phyloP scores from a whole-genome alignment of 2,113 vertebrate species.

The Zosterops borbonicus region DNA sequence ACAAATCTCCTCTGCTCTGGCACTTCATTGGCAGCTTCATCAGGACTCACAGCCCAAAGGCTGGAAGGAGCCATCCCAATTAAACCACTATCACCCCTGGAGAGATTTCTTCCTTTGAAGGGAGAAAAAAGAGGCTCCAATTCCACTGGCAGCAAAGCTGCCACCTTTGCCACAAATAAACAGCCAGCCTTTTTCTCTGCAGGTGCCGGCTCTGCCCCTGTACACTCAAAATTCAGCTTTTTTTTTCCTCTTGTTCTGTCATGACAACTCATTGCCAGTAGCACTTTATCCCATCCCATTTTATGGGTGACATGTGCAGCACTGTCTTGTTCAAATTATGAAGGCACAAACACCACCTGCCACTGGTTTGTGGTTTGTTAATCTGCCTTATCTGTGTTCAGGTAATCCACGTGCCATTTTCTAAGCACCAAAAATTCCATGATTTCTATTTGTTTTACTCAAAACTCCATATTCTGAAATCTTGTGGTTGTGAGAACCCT shows the following conservation, averaged over 20 bases:
- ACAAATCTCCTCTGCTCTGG: neutral
- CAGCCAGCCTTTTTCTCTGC: neutral
- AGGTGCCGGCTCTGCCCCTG: neutral
- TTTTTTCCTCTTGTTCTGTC: neutral
- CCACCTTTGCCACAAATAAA: neutral
- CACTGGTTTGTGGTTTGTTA: neutral
- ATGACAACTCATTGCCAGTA: neutral
- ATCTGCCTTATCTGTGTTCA: neutral
- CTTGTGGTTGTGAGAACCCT: neutral
- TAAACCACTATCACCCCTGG: neutral
- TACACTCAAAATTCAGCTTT: neutral
- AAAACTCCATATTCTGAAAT: neutral
- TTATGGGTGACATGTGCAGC: neutral
- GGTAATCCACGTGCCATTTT: neutral
- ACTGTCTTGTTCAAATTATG: neutral
- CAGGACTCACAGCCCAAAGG: neutral
- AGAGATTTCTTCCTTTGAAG: neutral
- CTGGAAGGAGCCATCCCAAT: neutral
- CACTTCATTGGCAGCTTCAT: neutral
- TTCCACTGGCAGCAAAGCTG: neutral
- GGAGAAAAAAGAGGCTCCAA: neutral
- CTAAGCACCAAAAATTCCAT: neutral
- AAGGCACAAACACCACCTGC: constrained; percentile 30
- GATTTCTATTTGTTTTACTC: neutral
- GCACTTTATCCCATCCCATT: neutral